Conservation (phyloP, 2,888 invertebrate species). For the Napeogenes inachia region DNA sequence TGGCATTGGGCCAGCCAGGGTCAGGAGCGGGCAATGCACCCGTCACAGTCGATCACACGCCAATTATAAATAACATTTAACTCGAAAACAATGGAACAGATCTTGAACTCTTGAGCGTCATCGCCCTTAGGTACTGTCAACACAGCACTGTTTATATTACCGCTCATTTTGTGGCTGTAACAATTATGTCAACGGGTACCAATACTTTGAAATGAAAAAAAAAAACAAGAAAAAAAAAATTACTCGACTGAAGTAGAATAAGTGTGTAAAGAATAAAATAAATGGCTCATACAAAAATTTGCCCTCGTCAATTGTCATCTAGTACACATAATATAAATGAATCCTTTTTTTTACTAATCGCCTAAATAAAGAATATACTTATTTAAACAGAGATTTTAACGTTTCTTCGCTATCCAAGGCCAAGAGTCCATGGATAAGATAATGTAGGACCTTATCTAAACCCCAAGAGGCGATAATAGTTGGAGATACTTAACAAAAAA, state of each 20-base stretch:
- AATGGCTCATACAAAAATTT: no score
- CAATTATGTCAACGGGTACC: background rate
- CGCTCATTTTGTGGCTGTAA: background rate
- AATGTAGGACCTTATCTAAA: constrained; percentile 53
- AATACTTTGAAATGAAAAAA: background rate
- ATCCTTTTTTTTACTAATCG: background rate
- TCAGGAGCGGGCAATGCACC: constrained; percentile 74
- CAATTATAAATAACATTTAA: constrained; percentile 33
- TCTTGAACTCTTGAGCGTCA: constrained; percentile 21
- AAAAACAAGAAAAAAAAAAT: background rate
- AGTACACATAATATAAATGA: background rate
- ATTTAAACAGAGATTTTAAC: constrained; percentile 24
- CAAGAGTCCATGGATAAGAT: constrained; percentile 60
- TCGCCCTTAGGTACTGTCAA: constrained; percentile 15
- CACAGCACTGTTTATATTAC: constrained; percentile 8
- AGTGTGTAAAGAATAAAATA: no score
- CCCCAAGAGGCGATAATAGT: constrained; percentile 55
- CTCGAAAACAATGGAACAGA: constrained; percentile 27
- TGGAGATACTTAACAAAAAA: constrained; percentile 58
- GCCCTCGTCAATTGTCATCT: no score
- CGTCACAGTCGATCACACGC: constrained; percentile 44
- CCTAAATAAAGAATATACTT: constrained; percentile 17
- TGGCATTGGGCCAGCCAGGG: constrained; percentile 77
- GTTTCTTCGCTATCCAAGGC: constrained; percentile 42
- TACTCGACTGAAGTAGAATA: background rate